Conservation (phyloP, 2,888 invertebrate genomes). For the Orchesella flavescens region DNA sequence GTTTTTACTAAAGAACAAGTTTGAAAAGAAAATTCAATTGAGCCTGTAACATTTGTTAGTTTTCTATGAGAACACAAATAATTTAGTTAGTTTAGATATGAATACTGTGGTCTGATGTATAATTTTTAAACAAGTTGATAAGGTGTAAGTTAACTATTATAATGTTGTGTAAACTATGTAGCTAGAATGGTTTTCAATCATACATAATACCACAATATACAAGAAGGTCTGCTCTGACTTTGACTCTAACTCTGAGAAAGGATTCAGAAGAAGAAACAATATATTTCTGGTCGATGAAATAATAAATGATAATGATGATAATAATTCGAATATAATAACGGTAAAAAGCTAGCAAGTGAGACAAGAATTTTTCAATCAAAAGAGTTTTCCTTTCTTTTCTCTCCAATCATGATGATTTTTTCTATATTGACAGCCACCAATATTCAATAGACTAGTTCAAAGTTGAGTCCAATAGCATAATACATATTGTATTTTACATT, state of each 20-base stretch:
- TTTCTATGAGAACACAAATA: no score
- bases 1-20: no score
- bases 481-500: neutral
- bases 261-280: neutral
- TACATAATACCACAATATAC: neutral
- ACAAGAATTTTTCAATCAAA: neutral
- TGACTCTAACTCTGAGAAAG: neutral
- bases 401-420: conserved; percentile 10
- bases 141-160: no score
- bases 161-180: no score
- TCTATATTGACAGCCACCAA: neutral
- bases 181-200: no score
- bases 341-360: neutral
- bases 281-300: conserved; percentile 10
- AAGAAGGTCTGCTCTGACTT: neutral
- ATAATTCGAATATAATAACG: neutral
- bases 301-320: conserved; percentile 17
- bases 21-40: no score
- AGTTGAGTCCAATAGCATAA: no score
- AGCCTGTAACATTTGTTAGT: no score
- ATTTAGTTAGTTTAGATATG: no score
- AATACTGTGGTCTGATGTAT: no score
- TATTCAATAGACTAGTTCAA: conserved; percentile 2
- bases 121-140: no score
- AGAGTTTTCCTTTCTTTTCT: neutral